phyloP scores from a whole-genome alignment of 2,797 vertebrate genomes.

The Gymnothorax reevesii region DNA sequence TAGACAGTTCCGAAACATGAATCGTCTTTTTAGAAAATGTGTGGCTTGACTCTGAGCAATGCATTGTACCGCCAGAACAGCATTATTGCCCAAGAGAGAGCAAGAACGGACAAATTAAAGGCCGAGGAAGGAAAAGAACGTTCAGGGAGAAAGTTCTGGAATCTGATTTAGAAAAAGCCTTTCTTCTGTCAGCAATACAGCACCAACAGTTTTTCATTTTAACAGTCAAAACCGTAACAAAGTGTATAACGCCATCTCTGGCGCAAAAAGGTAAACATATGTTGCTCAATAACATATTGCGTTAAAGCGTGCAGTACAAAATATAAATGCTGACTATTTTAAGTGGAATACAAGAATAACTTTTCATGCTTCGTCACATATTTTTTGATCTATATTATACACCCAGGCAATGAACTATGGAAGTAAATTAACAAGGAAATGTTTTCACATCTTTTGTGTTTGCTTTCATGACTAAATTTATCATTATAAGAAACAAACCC shows the following conservation, averaged over 20 bases:
- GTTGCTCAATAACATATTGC: no score
- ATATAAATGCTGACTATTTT: constrained; percentile 48
- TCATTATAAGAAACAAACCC: constrained; percentile 73
- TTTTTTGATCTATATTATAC: background rate
- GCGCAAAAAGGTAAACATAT: background rate
- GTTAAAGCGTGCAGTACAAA: no score
- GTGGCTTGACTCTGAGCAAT: constrained; percentile 73
- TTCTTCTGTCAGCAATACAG: constrained; percentile 61
- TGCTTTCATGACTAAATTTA: constrained; percentile 51
- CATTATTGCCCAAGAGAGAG: constrained; percentile 55
- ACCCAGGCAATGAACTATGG: background rate
- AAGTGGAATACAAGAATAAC: constrained; percentile 62
- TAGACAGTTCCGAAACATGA: constrained; percentile 76
- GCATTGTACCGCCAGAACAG: constrained; percentile 43
- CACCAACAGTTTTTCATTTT: background rate
- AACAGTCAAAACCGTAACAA: constrained; percentile 61
- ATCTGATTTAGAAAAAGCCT: constrained; percentile 72
- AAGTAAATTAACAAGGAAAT: no score
- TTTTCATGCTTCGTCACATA: constrained; percentile 46
- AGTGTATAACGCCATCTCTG: no score
- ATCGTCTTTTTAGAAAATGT: constrained; percentile 76
- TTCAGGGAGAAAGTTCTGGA: constrained; percentile 61
- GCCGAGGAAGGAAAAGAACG: constrained; percentile 59
- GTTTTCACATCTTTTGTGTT: no score
- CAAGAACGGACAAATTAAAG: constrained; percentile 68